Conservation (phyloP, 2,113 vertebrate species). For the Probosciger aterrimus region DNA sequence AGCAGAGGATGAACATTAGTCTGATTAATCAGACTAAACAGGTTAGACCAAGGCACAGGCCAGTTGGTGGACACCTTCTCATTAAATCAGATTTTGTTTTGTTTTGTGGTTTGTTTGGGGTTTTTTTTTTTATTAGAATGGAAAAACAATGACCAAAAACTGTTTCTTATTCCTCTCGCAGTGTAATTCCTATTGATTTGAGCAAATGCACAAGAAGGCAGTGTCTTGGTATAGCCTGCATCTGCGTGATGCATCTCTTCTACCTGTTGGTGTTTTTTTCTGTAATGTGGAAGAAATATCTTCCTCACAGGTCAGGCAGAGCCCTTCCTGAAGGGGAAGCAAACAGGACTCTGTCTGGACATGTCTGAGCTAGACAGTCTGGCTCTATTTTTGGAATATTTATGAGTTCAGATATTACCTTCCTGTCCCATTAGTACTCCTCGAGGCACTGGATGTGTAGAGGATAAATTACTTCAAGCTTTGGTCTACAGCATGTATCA, state of each 20-base stretch:
- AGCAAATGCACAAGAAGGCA: background rate
- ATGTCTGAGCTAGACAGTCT: background rate
- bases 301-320: background rate
- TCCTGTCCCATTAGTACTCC: background rate
- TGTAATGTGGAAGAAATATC: background rate
- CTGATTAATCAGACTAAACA: background rate
- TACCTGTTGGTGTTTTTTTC: background rate
- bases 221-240: background rate
- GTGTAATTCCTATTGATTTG: background rate
- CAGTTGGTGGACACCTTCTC: background rate
- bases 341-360: background rate
- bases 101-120: background rate
- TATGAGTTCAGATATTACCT: background rate
- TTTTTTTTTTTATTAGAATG: background rate
- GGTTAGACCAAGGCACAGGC: background rate
- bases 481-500: background rate
- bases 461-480: background rate
- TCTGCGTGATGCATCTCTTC: background rate
- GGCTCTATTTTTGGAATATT: constrained; percentile 7
- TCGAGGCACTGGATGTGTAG: background rate
- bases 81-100: background rate
- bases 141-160: background rate
- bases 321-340: background rate
- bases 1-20: background rate
- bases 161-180: background rate